Conservation (phyloP, 2,888 invertebrate species). For the Hydroisotoma schaefferi region DNA sequence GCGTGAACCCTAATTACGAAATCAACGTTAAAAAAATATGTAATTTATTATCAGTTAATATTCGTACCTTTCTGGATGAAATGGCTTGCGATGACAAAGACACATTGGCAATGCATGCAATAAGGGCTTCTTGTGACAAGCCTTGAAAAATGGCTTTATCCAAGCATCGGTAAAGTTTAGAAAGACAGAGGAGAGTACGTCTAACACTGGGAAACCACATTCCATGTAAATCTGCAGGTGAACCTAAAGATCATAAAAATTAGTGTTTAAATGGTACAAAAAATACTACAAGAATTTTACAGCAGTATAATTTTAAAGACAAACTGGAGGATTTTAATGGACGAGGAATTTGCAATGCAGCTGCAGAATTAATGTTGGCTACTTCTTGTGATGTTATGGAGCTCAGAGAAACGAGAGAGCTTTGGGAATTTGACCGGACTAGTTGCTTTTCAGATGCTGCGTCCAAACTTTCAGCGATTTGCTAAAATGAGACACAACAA, state of each 20-base stretch:
- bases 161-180: constrained; percentile 85
- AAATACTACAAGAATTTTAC: not conserved
- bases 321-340: constrained; percentile 56
- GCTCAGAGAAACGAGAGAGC: constrained; percentile 65
- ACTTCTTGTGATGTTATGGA: constrained; percentile 70
- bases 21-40: no score
- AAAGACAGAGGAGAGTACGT: constrained; percentile 88
- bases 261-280: not conserved
- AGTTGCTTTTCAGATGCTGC: constrained; percentile 49
- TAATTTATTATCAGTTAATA: not conserved
- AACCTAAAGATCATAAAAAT: constrained; percentile 55
- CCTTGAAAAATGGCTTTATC: constrained; percentile 95
- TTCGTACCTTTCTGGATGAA: constrained; percentile 62
- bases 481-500: constrained; percentile 26
- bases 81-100: constrained; percentile 77
- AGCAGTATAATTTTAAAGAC: constrained; percentile 24
- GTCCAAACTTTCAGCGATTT: constrained; percentile 49
- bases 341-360: constrained; percentile 52
- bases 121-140: constrained; percentile 90
- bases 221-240: constrained; percentile 94
- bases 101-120: constrained; percentile 86
- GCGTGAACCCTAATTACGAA: constrained; percentile 5
- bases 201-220: constrained; percentile 99
- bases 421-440: constrained; percentile 61
- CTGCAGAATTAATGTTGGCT: constrained; percentile 56